Conservation (phyloP, 2,888 invertebrate species). For the Ashinkailepas kermadecensis region DNA sequence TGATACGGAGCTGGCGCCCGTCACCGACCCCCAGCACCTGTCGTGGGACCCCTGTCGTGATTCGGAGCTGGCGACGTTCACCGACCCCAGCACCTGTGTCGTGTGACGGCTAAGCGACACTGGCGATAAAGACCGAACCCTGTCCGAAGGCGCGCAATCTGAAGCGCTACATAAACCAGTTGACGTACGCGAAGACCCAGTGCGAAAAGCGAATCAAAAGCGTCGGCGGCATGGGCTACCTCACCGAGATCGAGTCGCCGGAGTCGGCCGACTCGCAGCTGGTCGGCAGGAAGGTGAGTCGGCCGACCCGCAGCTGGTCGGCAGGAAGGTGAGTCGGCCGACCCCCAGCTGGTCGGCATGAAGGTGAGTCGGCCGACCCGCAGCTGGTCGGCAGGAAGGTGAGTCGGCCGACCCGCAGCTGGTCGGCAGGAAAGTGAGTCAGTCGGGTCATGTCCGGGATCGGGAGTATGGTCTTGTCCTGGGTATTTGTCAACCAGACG, state of each 20-base stretch:
- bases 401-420: too few species aligned
- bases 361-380: too few species aligned
- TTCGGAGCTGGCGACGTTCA: too few species aligned
- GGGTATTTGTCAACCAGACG: too few species aligned
- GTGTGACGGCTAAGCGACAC: neutral
- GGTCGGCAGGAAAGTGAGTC: too few species aligned
- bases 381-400: too few species aligned
- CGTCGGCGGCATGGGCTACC: conserved; percentile 64
- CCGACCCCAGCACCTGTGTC: too few species aligned
- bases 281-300: conserved; percentile 28
- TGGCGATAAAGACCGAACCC: neutral
- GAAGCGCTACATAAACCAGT: conserved; percentile 72
- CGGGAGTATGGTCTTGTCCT: too few species aligned
- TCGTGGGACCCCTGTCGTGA: too few species aligned
- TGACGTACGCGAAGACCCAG: conserved; percentile 69
- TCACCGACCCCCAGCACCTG: too few species aligned
- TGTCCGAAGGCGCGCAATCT: conserved; percentile 65
- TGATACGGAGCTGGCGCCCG: too few species aligned
- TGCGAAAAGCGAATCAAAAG: conserved; percentile 67
- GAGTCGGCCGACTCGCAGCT: conserved; percentile 22
- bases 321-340: conserved; percentile 28
- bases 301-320: conserved; percentile 11
- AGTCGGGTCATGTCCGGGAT: too few species aligned
- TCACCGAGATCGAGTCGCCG: conserved; percentile 24
- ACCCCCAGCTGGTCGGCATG: conserved; percentile 7